Conservation (phyloP, 2,113 vertebrate genomes). For the Tachycineta bicolor region DNA sequence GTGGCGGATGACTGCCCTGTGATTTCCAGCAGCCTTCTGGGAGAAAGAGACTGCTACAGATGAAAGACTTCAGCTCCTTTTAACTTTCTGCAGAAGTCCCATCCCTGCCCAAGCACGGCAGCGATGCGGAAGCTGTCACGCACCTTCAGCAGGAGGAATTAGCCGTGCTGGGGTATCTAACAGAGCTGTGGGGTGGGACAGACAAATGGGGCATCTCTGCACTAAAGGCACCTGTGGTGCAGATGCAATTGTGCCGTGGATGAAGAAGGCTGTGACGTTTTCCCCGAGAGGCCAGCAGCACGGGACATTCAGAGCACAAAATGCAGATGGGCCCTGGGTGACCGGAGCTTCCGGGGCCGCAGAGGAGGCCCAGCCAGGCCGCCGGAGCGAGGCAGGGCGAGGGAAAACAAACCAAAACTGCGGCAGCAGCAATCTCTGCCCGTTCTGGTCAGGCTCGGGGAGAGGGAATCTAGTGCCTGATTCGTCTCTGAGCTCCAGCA, state of each 20-base stretch:
- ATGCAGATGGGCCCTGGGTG: neutral
- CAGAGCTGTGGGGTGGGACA: neutral
- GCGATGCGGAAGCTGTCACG: rapidly evolving
- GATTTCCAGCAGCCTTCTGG: constrained; percentile 14
- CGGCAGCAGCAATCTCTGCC: neutral
- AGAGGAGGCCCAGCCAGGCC: neutral
- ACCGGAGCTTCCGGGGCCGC: neutral
- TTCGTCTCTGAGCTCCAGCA: neutral
- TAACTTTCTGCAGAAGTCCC: neutral
- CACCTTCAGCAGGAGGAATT: neutral
- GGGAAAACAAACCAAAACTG: neutral
- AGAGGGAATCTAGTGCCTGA: neutral
- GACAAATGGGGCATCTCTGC: neutral
- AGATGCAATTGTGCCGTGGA: neutral
- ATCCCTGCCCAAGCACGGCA: neutral
- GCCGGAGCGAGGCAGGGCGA: neutral
- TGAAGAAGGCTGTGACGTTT: neutral
- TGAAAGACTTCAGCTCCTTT: neutral
- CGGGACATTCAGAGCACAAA: neutral
- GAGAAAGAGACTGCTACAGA: neutral
- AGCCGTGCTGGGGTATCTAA: neutral
- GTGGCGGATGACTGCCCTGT: neutral
- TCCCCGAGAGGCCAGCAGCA: neutral
- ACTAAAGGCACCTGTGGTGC: neutral
- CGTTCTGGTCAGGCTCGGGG: rapidly evolving